Percentiles rank a stretch among this genome's conserved stretches.
phyloP scores from a whole-genome alignment of 2,888 invertebrate species.

The Aphidius colemani region DNA sequence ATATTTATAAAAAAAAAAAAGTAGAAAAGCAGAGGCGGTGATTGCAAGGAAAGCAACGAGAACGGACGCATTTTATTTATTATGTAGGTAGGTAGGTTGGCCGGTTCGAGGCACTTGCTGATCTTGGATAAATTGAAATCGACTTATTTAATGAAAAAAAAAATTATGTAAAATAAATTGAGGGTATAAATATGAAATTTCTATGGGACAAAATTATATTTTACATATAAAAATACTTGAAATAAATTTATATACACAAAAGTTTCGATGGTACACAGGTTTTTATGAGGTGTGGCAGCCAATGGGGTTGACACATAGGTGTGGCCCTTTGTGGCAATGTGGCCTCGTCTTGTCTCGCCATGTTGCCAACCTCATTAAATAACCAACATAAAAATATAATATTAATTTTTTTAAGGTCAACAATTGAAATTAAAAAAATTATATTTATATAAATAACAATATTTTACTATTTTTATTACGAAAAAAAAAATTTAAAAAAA shows the following conservation, averaged over 20 bases:
- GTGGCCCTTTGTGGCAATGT: conserved; percentile 39
- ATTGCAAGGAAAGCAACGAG: conserved; percentile 34
- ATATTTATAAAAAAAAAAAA: neutral
- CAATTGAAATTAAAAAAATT: neutral
- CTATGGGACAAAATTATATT: neutral
- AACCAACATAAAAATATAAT: conserved; percentile 33
- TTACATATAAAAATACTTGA: neutral
- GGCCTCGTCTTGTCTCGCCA: conserved; percentile 36
- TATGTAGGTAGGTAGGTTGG: conserved; percentile 48
- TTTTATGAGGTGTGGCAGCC: conserved; percentile 20
- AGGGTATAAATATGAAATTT: too few species aligned
- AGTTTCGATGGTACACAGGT: too few species aligned
- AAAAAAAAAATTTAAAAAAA: too few species aligned
- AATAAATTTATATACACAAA: too few species aligned
- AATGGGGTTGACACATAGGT: conserved; percentile 34
- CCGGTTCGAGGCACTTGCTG: conserved; percentile 13
- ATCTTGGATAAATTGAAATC: neutral
- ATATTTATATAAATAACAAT: too few species aligned
- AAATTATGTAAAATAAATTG: too few species aligned
- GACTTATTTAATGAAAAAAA: neutral
- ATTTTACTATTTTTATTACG: too few species aligned
- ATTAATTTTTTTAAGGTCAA: neutral
- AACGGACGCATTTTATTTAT: conserved; percentile 35
- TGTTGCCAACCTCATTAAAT: conserved; percentile 49
- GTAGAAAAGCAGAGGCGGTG: too few species aligned